phyloP scores from a whole-genome alignment of 2,113 vertebrate genomes.

The Embiotoca jacksoni region DNA sequence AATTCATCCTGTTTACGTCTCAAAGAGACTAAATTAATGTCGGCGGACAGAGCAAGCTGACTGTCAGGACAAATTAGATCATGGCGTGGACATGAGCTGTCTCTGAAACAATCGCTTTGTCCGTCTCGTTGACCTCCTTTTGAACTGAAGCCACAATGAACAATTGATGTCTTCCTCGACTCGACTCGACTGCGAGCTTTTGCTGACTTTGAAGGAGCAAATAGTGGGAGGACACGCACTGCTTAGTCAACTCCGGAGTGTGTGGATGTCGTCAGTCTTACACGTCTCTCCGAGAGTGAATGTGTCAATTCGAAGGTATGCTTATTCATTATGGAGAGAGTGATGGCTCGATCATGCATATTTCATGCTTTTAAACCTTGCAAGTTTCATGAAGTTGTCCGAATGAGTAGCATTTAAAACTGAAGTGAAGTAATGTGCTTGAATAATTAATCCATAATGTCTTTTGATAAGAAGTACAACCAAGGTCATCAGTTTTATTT shows the following conservation, averaged over 20 bases:
- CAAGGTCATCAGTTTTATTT: slow-evolving; percentile 76
- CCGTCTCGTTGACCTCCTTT: slow-evolving; percentile 29
- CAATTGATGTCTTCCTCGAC: slow-evolving; percentile 30
- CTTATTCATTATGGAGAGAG: slow-evolving; percentile 83
- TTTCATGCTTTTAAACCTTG: slow-evolving; percentile 80
- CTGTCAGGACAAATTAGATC: slow-evolving; percentile 28
- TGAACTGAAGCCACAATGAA: slow-evolving; percentile 41
- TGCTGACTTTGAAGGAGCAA: slow-evolving; percentile 60
- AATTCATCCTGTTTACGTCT: background rate
- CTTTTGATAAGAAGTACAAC: slow-evolving; percentile 76
- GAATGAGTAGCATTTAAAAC: slow-evolving; percentile 83
- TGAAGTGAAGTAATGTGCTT: slow-evolving; percentile 80
- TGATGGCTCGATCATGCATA: slow-evolving; percentile 80
- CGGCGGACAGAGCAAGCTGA: slow-evolving; percentile 5
- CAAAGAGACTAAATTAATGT: slow-evolving; percentile 2
- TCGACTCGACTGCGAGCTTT: slow-evolving; percentile 37
- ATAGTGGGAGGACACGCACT: slow-evolving; percentile 36
- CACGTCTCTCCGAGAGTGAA: slow-evolving; percentile 60
- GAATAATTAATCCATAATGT: slow-evolving; percentile 82
- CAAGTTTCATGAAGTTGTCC: slow-evolving; percentile 87
- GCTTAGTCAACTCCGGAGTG: slow-evolving; percentile 54
- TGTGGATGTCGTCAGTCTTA: slow-evolving; percentile 18
- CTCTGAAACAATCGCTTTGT: slow-evolving; percentile 24
- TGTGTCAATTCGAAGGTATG: slow-evolving; percentile 80
- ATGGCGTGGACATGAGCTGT: slow-evolving; percentile 20